Percentiles rank a stretch among this genome's conserved stretches.
Conservation (phyloP, 2,113 vertebrate species). For the Atractosteus spatula region DNA sequence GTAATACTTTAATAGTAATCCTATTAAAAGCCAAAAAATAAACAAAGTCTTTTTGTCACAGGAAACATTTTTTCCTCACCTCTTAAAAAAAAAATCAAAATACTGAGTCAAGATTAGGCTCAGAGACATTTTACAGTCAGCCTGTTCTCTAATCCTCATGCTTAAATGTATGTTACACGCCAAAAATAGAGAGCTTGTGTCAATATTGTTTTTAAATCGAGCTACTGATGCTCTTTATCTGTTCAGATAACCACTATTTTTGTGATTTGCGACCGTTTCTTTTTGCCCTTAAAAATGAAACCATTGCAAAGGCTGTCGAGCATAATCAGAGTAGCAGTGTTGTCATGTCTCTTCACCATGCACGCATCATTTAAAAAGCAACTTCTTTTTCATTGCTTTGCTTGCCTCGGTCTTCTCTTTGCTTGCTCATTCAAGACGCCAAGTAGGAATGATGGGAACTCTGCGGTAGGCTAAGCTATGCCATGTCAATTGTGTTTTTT, state of each 20-base stretch:
- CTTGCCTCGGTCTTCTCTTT: constrained; percentile 64
- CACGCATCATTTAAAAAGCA: constrained; percentile 42
- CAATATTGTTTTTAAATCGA: constrained; percentile 14
- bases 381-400: constrained; percentile 59
- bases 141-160: constrained; percentile 71
- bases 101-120: too few species aligned
- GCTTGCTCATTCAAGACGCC: constrained; percentile 77
- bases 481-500: constrained; percentile 65
- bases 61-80: not conserved
- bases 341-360: constrained; percentile 40
- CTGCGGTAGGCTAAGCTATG: constrained; percentile 77
- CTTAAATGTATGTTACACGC: constrained; percentile 77
- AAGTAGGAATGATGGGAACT: constrained; percentile 79
- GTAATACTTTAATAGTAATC: too few species aligned
- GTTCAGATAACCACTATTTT: constrained; percentile 19
- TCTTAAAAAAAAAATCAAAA: too few species aligned
- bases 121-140: too few species aligned
- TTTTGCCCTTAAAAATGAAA: constrained; percentile 43
- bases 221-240: constrained; percentile 12
- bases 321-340: constrained; percentile 51
- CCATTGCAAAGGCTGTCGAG: constrained; percentile 71
- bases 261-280: constrained; percentile 24
- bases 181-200: constrained; percentile 19
- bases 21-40: constrained; percentile 25
- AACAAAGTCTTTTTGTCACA: constrained; percentile 35